Base-by-base conservation (phyloP, 2,888 invertebrate species). In the Microctonus brassicae region DNA sequence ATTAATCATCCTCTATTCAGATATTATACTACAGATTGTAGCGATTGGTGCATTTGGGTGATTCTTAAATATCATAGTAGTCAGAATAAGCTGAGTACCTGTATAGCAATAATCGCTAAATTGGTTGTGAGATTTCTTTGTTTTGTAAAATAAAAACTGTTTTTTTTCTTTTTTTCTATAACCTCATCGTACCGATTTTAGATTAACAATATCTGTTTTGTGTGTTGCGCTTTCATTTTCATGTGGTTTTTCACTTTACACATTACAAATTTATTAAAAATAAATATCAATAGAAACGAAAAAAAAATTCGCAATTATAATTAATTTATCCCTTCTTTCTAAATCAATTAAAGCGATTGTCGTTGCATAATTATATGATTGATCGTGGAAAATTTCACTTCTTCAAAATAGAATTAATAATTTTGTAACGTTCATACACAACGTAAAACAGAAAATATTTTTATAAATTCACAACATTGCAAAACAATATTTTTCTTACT, bases 1-100 rank as follows among this genome's bases (percentile, higher is more conserved):
- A 84, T 84, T 84, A 84, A 83, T 82, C 80, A 79, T 83, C 82
- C 80, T 84, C 82, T 84, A 84, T 83, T 81, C 73, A 79, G 77
- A 78, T 75, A 76, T 71, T 77, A 76, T 77, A 61, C 76, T 75
- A 73, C 75, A 76, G 76, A 72, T 74, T 73, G 68, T 72, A 75
- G 79, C 76, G 75, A 77, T 68, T 47, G 70, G 76, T 78, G 78
- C 75, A 36, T 70, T 42, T 62, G 65, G 58, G 36, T 62, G 39
- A 47, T 57, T 60, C 52, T 47, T 70, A 39, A 26, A 29, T 55
- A 47, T 47, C 52, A 64, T 42, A 64, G 60, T 64, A 57, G 36
- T 42, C 52, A 42, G 47, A 70, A 53, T 58, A 52, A 70, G 33
- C 33, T 36, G 42, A 65, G 62, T 34, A 62, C 52, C 58, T 69